These are phyloP conservation scores for Diachrysia chrysitis DNA, from an alignment of 2,888 invertebrate species.

Conservation along the genomic window DNA sequence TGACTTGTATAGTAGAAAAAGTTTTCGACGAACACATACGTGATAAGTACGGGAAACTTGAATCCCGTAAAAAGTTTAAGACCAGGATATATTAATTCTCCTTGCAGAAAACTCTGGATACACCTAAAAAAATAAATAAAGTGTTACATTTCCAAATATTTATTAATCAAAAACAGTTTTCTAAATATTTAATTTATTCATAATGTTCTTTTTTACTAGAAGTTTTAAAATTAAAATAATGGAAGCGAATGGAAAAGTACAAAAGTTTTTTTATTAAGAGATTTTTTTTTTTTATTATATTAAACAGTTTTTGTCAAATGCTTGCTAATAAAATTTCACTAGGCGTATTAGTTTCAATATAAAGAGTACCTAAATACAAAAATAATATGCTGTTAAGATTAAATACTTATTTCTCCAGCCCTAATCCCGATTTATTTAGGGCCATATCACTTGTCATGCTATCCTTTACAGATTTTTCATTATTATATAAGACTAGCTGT, in stretches of 20 bases:
- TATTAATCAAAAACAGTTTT: background rate
- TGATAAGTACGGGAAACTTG: constrained; percentile 63
- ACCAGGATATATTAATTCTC: constrained; percentile 76
- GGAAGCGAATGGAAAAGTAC: too few species aligned
- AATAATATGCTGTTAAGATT: too few species aligned
- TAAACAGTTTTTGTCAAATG: background rate
- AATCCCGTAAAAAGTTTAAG: constrained; percentile 65
- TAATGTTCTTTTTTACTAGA: too few species aligned
- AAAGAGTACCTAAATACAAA: too few species aligned
- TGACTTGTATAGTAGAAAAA: constrained; percentile 77
- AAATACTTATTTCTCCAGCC: too few species aligned
- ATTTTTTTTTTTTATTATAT: background rate
- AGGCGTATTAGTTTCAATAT: too few species aligned
- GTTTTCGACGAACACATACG: constrained; percentile 70
- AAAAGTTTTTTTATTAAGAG: background rate
- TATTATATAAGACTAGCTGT: too few species aligned
- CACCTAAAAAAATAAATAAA: constrained; percentile 64
- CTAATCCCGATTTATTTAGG: too few species aligned
- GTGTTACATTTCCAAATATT: background rate
- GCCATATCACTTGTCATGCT: too few species aligned
- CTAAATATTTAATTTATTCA: too few species aligned
- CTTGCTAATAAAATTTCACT: background rate
- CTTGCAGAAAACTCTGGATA: constrained; percentile 66
- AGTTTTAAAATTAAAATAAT: too few species aligned
- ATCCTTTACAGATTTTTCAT: too few species aligned